phyloP scores from a whole-genome alignment of 2,888 invertebrate genomes.

The Isotomurus palustris region DNA sequence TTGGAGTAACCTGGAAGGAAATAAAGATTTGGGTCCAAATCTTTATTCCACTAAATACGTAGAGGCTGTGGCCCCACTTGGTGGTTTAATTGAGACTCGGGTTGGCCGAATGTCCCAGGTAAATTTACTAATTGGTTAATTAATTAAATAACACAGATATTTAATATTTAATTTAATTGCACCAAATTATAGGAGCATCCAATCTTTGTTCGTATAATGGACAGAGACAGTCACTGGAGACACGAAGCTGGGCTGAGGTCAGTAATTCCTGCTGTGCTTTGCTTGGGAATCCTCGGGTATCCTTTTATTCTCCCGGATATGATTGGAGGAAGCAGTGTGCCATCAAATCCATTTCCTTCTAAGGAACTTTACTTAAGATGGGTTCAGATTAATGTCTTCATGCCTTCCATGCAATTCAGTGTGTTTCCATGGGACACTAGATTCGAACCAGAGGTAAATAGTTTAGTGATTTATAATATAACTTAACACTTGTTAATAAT shows the following conservation, averaged over 20 bases:
- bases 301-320: constrained; percentile 74
- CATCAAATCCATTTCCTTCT: constrained; percentile 46
- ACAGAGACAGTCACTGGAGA: constrained; percentile 57
- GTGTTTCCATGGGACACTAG: constrained; percentile 68
- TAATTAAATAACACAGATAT: neutral
- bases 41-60: constrained; percentile 31
- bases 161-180: constrained; percentile 51
- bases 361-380: constrained; percentile 62
- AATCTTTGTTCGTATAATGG: constrained; percentile 70
- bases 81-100: constrained; percentile 63
- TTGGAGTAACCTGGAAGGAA: constrained; percentile 15
- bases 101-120: constrained; percentile 66
- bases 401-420: constrained; percentile 55
- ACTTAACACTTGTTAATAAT: no score
- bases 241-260: constrained; percentile 51
- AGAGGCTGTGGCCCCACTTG: constrained; percentile 48
- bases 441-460: constrained; percentile 57
- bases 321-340: constrained; percentile 54
- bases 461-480: neutral
- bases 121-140: neutral
- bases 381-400: neutral
- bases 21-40: constrained; percentile 19
- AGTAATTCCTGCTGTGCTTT: constrained; percentile 51
- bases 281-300: constrained; percentile 61
- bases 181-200: constrained; percentile 54